Evolutionary conservation across 2,797 vertebrate genomes (phyloP).

Genomic region (Thalassophryne amazonica): DNA sequence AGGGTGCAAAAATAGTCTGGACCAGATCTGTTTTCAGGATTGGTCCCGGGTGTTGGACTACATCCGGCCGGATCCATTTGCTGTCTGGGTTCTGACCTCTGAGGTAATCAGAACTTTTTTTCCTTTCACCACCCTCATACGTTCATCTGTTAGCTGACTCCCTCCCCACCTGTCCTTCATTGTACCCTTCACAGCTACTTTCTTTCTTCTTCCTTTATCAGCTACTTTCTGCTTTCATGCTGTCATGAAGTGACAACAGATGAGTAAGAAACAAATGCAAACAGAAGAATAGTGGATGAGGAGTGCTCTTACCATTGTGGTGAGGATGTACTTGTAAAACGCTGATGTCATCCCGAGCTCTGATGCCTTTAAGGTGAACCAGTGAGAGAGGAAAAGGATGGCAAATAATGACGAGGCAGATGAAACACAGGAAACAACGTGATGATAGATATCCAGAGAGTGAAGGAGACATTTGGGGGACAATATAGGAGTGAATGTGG

Average conservation of each 20-base stretch:
- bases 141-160: slow-evolving; percentile 24
- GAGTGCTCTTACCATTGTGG: slow-evolving; percentile 84
- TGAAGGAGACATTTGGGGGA: slow-evolving; percentile 38
- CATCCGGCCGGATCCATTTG: too few species aligned
- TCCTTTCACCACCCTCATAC: too few species aligned
- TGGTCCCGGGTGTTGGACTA: too few species aligned
- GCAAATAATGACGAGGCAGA: slow-evolving; percentile 27
- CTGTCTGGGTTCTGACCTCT: too few species aligned
- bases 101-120: too few species aligned
- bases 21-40: too few species aligned
- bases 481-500: slow-evolving; percentile 21
- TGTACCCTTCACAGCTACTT: slow-evolving; percentile 22
- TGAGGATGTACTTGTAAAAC: slow-evolving; percentile 93
- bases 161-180: background rate
- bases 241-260: slow-evolving; percentile 25
- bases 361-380: slow-evolving; percentile 75
- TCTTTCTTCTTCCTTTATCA: slow-evolving; percentile 31
- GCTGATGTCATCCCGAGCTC: slow-evolving; percentile 90
- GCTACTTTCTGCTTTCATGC: slow-evolving; percentile 23
- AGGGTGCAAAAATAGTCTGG: too few species aligned
- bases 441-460: slow-evolving; percentile 24
- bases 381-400: slow-evolving; percentile 4
- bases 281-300: slow-evolving; percentile 10
- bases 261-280: slow-evolving; percentile 7
- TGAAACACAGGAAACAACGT: background rate